Evolutionary conservation across 2,797 vertebrate genomes (phyloP).

Genomic region (Poecilia velifera): DNA sequence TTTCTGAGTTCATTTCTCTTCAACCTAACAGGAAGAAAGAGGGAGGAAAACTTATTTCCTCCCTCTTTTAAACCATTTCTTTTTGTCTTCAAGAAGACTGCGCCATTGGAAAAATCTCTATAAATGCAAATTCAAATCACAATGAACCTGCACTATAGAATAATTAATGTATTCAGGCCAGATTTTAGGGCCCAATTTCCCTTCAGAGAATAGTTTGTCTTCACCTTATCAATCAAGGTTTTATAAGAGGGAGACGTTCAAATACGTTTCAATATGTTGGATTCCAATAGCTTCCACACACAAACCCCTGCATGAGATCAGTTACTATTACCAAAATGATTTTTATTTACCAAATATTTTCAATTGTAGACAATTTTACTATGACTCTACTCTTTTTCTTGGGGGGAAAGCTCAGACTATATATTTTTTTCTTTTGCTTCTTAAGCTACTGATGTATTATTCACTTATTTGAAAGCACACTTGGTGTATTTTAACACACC

Average conservation of each 20-base stretch:
- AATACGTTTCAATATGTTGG: conserved; percentile 46
- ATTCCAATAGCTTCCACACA: conserved; percentile 22
- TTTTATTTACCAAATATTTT: neutral
- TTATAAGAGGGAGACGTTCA: conserved; percentile 42
- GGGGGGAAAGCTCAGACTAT: too few species aligned
- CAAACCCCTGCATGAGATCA: conserved; percentile 8
- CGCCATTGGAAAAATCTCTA: conserved; percentile 30
- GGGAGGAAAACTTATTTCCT: too few species aligned
- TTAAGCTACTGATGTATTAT: neutral
- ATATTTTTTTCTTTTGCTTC: neutral
- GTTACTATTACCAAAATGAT: neutral
- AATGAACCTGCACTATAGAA: conserved; percentile 24
- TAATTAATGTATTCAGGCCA: conserved; percentile 57
- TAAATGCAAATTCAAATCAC: conserved; percentile 47
- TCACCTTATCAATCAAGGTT: conserved; percentile 43
- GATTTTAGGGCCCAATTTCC: conserved; percentile 23
- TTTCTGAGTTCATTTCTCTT: too few species aligned
- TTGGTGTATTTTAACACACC: neutral
- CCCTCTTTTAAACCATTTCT: conserved; percentile 27
- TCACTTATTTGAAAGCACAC: neutral
- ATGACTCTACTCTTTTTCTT: neutral
- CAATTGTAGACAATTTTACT: neutral
- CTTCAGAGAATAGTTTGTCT: conserved; percentile 18
- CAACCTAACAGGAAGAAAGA: too few species aligned
- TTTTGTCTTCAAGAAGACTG: conserved; percentile 18